These are phyloP conservation scores for Julus scandinavius DNA, from an alignment of 2,888 invertebrate species.

Conservation along the genomic window DNA sequence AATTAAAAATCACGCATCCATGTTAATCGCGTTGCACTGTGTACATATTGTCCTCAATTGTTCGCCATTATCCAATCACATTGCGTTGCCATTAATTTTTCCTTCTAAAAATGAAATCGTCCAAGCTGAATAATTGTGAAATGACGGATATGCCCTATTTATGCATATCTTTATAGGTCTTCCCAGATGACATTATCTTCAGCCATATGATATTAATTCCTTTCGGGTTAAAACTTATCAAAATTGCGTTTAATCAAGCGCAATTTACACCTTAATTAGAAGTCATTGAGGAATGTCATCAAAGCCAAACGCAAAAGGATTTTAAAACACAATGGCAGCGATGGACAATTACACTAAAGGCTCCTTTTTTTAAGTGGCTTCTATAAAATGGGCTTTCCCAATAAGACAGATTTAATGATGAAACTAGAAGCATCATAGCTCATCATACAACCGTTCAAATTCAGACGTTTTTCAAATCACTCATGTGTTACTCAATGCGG, in stretches of 20 bases:
- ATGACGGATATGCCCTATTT: conserved; percentile 38
- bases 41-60: conserved; percentile 31
- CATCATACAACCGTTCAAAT: no score
- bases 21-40: not conserved
- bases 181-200: not conserved
- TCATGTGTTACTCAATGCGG: no score
- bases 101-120: not conserved
- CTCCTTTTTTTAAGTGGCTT: not conserved
- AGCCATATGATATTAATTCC: not conserved
- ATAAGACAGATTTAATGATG: no score
- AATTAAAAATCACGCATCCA: conserved; percentile 39
- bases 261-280: conserved; percentile 25
- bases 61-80: conserved; percentile 16
- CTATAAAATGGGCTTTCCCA: no score
- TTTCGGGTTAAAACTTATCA: conserved; percentile 19
- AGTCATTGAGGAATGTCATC: conserved; percentile 6
- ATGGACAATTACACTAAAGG: not conserved
- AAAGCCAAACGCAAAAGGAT: not conserved
- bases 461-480: no score
- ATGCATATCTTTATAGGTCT: not conserved
- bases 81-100: conserved; percentile 2
- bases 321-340: not conserved
- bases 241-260: conserved; percentile 36
- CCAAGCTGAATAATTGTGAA: conserved; percentile 26
- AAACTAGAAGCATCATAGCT: no score